A percentile compares a stretch with the other conserved stretches of the same genome.
Evolutionary conservation across 2,113 vertebrate species (phyloP).

Genomic region (Channa argus): DNA sequence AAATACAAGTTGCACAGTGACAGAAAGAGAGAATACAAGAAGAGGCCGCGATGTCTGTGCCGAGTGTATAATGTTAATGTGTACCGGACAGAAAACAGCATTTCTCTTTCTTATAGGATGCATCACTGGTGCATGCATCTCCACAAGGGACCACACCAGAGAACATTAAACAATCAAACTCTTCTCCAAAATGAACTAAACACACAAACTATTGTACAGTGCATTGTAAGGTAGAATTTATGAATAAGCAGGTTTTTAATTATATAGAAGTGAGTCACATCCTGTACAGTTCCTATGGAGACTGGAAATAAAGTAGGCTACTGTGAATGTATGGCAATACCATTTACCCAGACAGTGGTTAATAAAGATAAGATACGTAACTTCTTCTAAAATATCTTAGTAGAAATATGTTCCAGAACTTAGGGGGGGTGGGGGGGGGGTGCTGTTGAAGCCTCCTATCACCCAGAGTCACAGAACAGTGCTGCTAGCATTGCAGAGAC

Average conservation of each 20-base stretch:
- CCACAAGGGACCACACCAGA: slow-evolving; percentile 3
- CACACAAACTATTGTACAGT: not conserved
- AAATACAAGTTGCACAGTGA: slow-evolving; percentile 2
- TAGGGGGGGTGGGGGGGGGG: no score
- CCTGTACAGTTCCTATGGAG: not conserved
- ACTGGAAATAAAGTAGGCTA: not conserved
- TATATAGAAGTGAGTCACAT: not conserved
- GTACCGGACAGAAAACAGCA: slow-evolving; percentile 30
- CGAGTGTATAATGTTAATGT: slow-evolving; percentile 5
- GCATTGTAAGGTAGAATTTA: not conserved
- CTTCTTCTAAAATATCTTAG: no score
- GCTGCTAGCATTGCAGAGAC: no score
- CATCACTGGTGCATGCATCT: slow-evolving; percentile 4
- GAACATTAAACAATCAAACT: not conserved
- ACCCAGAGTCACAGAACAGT: no score
- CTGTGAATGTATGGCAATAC: not conserved
- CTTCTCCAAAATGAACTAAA: slow-evolving; percentile 4
- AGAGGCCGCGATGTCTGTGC: slow-evolving; percentile 6
- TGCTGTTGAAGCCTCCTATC: no score
- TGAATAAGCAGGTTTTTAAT: not conserved
- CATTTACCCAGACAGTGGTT: not conserved
- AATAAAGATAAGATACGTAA: no score
- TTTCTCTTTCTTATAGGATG: slow-evolving; percentile 45
- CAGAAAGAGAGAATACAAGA: not conserved
- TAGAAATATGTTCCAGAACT: no score